Conservation (phyloP, 2,888 invertebrate species). For the Nephrotoma flavescens region DNA sequence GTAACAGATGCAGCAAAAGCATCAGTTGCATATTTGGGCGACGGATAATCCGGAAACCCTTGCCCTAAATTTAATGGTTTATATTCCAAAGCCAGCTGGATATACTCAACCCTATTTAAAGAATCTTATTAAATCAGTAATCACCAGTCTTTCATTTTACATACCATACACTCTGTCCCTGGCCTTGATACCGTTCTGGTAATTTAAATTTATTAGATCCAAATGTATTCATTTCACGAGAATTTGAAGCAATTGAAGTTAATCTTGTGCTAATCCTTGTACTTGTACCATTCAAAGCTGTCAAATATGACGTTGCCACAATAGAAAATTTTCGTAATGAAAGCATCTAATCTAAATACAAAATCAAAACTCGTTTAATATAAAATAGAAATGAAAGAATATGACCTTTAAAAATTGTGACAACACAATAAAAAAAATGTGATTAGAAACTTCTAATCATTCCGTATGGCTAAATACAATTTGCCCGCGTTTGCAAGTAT, state of each 20-base stretch:
- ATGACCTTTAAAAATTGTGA: background rate
- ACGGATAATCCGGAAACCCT: slow-evolving; percentile 87
- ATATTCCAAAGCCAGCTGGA: slow-evolving; percentile 61
- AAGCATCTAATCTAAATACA: background rate
- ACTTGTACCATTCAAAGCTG: background rate
- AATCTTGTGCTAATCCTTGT: background rate
- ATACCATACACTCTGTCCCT: slow-evolving; percentile 29
- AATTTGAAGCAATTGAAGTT: background rate
- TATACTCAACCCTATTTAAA: slow-evolving; percentile 77
- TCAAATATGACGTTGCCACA: background rate
- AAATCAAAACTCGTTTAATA: background rate
- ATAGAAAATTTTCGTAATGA: background rate
- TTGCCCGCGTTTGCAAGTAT: too few relatives aligned
- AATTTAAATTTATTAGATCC: slow-evolving; percentile 23
- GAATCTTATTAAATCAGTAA: background rate
- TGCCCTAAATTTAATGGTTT: slow-evolving; percentile 89
- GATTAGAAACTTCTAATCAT: background rate
- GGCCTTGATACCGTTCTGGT: slow-evolving; percentile 28
- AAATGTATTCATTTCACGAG: background rate
- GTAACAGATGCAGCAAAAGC: slow-evolving; percentile 52
- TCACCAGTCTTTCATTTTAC: slow-evolving; percentile 2
- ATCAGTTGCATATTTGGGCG: slow-evolving; percentile 68
- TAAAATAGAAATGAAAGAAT: background rate
- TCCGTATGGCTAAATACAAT: too few relatives aligned
- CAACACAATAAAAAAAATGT: background rate